Evolutionary conservation across 2,797 vertebrate genomes (phyloP).

Genomic region (Jordanella pulchra): DNA sequence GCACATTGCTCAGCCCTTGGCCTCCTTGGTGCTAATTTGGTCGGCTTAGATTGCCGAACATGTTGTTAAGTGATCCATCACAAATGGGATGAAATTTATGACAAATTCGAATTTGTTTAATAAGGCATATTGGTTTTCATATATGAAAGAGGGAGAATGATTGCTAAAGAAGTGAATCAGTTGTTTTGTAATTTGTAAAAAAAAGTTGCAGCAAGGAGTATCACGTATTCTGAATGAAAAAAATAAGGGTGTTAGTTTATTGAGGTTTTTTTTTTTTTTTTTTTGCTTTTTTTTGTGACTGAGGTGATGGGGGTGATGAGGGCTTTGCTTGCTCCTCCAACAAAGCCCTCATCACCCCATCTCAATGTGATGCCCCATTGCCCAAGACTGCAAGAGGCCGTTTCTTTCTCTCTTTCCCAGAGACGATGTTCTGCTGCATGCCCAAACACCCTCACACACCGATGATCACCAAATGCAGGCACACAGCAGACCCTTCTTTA

Average conservation of each 20-base stretch:
- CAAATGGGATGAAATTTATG: slow-evolving; percentile 78
- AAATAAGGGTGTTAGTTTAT: no score
- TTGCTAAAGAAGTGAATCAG: neutral
- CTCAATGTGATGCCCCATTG: slow-evolving; percentile 74
- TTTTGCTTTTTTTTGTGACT: no score
- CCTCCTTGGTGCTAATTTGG: slow-evolving; percentile 70
- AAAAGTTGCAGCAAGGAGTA: no score
- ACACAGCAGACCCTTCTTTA: slow-evolving; percentile 61
- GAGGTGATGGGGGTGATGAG: no score
- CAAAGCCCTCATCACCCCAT: slow-evolving; percentile 58
- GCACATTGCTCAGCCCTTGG: slow-evolving; percentile 48
- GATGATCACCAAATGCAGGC: slow-evolving; percentile 31
- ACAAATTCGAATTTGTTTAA: slow-evolving; percentile 76
- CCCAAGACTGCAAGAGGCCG: slow-evolving; percentile 66
- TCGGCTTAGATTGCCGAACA: slow-evolving; percentile 57
- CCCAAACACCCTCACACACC: slow-evolving; percentile 22
- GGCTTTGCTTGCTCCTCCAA: no score
- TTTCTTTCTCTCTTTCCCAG: slow-evolving; percentile 22
- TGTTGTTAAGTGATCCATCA: slow-evolving; percentile 70
- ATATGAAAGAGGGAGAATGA: slow-evolving; percentile 1
- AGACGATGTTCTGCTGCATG: slow-evolving; percentile 42
- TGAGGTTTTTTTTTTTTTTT: no score
- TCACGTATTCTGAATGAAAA: no score
- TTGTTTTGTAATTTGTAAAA: neutral
- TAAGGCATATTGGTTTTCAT: slow-evolving; percentile 49